Conservation (phyloP, 2,797 vertebrate genomes). For the Microcaecilia unicolor region DNA sequence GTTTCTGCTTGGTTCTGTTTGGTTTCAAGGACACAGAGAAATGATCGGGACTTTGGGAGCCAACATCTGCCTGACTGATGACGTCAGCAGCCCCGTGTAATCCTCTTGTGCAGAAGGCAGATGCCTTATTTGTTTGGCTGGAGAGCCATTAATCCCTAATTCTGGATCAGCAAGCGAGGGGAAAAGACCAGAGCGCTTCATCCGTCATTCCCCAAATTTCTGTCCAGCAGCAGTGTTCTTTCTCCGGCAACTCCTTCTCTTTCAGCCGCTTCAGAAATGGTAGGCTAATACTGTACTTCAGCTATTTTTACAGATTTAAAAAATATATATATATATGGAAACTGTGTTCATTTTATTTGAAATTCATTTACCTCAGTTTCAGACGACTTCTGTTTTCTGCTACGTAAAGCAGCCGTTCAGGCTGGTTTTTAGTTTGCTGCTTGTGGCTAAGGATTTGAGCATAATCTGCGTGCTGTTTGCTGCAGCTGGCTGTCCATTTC, state of each 20-base stretch:
- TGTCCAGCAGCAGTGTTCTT: background rate
- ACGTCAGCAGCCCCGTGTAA: conserved; percentile 91
- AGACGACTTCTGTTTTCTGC: too few relatives aligned
- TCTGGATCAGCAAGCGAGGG: conserved; percentile 76
- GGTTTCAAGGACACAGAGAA: conserved; percentile 88
- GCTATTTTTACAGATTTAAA: too few relatives aligned
- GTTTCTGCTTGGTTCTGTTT: conserved; percentile 45
- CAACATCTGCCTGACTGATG: conserved; percentile 97
- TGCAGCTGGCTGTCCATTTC: background rate
- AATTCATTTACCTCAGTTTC: too few relatives aligned
- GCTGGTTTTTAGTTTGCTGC: background rate
- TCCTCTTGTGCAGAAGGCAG: conserved; percentile 94
- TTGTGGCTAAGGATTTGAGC: background rate
- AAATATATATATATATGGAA: too few relatives aligned
- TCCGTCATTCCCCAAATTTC: conserved; percentile 7
- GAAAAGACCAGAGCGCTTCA: conserved; percentile 70
- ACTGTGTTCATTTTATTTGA: too few relatives aligned
- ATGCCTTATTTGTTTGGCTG: conserved; percentile 97
- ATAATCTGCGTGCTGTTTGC: background rate
- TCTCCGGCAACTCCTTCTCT: background rate
- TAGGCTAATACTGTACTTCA: too few relatives aligned
- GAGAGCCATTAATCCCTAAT: conserved; percentile 94
- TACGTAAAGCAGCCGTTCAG: too few relatives aligned
- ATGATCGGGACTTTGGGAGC: conserved; percentile 88
- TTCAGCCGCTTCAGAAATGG: background rate